These are phyloP conservation scores for Eueremaeus valkanovi DNA, from an alignment of 2,888 invertebrate species.

Conservation along the genomic window DNA sequence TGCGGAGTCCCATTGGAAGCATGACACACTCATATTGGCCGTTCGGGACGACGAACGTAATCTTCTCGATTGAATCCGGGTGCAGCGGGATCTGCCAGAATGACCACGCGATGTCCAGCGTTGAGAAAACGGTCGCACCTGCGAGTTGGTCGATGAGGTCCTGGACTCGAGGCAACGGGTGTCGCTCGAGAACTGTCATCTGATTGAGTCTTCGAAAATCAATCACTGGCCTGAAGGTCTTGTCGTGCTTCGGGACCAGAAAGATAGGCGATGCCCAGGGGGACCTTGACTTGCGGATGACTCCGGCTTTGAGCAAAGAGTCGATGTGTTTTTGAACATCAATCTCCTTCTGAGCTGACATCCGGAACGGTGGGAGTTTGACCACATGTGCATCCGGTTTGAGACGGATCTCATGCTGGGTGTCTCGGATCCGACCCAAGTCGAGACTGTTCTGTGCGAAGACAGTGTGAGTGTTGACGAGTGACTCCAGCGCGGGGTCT, in stretches of 20 bases:
- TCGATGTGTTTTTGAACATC: background rate
- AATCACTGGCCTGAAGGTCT: background rate
- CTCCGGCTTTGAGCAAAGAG: background rate
- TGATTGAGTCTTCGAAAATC: slow-evolving; percentile 28
- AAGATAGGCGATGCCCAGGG: slow-evolving; percentile 12
- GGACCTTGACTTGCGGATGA: background rate
- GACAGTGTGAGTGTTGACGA: background rate
- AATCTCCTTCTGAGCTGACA: background rate
- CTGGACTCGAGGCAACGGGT: slow-evolving; percentile 30
- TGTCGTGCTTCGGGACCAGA: slow-evolving; percentile 17
- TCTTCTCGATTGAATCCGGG: background rate
- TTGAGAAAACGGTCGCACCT: slow-evolving; percentile 19
- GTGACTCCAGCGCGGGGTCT: background rate
- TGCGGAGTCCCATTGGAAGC: slow-evolving; percentile 25
- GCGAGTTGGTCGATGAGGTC: slow-evolving; percentile 21
- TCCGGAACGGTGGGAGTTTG: background rate
- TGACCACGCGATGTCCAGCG: slow-evolving; percentile 31
- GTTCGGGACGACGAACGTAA: slow-evolving; percentile 17
- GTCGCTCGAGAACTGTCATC: slow-evolving; percentile 14
- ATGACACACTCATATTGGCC: slow-evolving; percentile 6
- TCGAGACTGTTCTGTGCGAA: background rate
- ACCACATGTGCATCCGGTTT: background rate
- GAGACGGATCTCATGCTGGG: background rate
- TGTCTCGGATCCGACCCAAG: background rate
- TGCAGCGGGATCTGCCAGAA: slow-evolving; percentile 22